Evolutionary conservation across 2,113 vertebrate species (phyloP).

Genomic region (Oxygymnocypris stewartii): DNA sequence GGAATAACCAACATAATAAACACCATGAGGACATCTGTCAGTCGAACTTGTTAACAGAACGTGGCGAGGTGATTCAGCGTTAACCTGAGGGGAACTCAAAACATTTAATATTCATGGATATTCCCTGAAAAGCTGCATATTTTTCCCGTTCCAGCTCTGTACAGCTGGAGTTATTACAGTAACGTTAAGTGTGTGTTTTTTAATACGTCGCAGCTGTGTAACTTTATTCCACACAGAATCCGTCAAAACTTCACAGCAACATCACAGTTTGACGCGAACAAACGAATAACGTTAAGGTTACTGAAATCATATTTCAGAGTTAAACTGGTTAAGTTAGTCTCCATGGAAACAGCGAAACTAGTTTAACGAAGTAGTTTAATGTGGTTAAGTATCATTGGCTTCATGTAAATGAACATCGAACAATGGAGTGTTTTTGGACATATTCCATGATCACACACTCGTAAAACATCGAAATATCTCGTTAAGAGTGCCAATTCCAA

Average conservation of each 20-base stretch:
- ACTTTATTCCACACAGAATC: neutral
- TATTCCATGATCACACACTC: constrained; percentile 13
- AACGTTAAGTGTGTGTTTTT: constrained; percentile 12
- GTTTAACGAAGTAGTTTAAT: neutral
- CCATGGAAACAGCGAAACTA: neutral
- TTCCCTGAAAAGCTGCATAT: neutral
- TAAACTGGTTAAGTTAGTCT: neutral
- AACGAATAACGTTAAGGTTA: neutral
- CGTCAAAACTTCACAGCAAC: neutral
- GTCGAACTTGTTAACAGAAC: neutral
- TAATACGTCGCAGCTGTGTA: neutral
- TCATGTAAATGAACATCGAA: constrained; percentile 11
- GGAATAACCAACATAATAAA: neutral
- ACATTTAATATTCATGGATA: neutral
- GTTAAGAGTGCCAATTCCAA: constrained; percentile 8
- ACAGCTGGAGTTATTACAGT: neutral
- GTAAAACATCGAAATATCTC: neutral
- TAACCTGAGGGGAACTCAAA: neutral
- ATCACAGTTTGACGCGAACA: neutral
- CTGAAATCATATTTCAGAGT: neutral
- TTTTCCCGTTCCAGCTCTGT: neutral
- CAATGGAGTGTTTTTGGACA: neutral
- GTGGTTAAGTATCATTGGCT: neutral
- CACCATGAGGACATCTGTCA: neutral
- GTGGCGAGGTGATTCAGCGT: neutral